Percentiles rank a stretch among this genome's conserved stretches.
phyloP scores from a whole-genome alignment of 1,140 invertebrate species.

The Lutraria rhynchaena region DNA sequence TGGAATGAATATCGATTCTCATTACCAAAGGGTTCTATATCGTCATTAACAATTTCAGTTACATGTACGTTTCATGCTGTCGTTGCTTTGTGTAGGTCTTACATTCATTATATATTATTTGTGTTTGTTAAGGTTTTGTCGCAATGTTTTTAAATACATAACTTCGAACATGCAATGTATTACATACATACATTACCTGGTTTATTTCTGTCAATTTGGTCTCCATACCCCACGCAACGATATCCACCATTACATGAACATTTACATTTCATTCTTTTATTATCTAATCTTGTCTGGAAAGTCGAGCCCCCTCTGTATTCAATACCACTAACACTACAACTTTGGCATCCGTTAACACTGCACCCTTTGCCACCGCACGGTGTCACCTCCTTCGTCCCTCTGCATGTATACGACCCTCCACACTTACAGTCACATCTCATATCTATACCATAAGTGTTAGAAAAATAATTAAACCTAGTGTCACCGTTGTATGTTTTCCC shows the following conservation, averaged over 20 bases:
- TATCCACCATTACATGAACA: constrained; percentile 52
- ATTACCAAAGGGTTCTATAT: constrained; percentile 64
- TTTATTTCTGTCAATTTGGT: background rate
- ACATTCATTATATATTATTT: too few species aligned
- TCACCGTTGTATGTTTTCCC: constrained; percentile 36
- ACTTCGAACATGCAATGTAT: too few species aligned
- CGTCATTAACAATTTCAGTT: constrained; percentile 59
- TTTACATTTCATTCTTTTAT: constrained; percentile 20
- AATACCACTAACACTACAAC: constrained; percentile 25
- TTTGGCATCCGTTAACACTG: constrained; percentile 6
- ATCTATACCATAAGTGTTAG: constrained; percentile 35
- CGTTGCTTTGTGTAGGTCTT: too few species aligned
- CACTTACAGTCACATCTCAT: constrained; percentile 52
- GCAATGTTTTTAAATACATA: too few species aligned
- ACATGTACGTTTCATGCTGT: too few species aligned
- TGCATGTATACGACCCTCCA: constrained; percentile 44
- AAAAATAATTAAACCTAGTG: constrained; percentile 38
- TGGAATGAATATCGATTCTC: constrained; percentile 62
- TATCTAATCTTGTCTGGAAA: constrained; percentile 47
- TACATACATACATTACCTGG: too few species aligned
- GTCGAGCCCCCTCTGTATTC: constrained; percentile 32
- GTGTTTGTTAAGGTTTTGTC: too few species aligned
- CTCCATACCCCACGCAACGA: constrained; percentile 19
- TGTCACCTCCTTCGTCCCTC: constrained; percentile 18
- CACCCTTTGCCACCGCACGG: constrained; percentile 32